phyloP scores from a whole-genome alignment of 2,113 vertebrate genomes.

The Coreoperca whiteheadi region DNA sequence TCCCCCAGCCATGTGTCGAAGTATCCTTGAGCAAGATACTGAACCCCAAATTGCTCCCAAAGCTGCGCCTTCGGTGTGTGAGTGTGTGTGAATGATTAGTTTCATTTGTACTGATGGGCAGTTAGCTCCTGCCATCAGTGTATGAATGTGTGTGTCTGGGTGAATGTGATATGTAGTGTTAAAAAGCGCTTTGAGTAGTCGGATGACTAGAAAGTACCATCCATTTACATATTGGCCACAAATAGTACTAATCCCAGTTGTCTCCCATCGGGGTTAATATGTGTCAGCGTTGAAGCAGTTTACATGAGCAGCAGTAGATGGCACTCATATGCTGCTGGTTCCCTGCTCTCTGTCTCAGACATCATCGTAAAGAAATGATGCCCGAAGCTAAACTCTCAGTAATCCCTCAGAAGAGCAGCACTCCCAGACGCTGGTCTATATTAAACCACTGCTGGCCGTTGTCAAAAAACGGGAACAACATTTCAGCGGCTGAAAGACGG shows the following conservation, averaged over 20 bases:
- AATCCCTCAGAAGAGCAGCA: slow-evolving; percentile 45
- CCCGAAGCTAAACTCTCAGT: slow-evolving; percentile 51
- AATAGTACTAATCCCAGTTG: neutral
- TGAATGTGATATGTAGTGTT: too few relatives aligned
- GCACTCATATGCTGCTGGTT: slow-evolving; percentile 25
- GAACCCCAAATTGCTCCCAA: too few relatives aligned
- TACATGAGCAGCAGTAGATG: slow-evolving; percentile 58
- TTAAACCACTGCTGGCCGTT: slow-evolving; percentile 21
- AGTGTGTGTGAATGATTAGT: too few relatives aligned
- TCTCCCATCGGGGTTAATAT: neutral
- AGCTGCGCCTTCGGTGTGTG: too few relatives aligned
- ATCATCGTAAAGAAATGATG: neutral
- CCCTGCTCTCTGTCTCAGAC: neutral
- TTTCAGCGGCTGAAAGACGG: slow-evolving; percentile 8
- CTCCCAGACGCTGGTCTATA: slow-evolving; percentile 30
- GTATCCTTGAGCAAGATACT: too few relatives aligned
- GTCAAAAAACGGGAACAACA: slow-evolving; percentile 30
- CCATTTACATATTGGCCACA: neutral
- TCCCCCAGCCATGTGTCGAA: too few relatives aligned
- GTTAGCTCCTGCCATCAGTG: too few relatives aligned
- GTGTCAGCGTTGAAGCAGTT: neutral
- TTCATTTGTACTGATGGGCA: too few relatives aligned
- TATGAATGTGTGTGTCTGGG: too few relatives aligned
- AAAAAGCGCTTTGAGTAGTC: too few relatives aligned
- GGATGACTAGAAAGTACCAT: too few relatives aligned